Evolutionary conservation across 23 tunicate genomes (phyloP).

Genomic region (Styela plicata): DNA sequence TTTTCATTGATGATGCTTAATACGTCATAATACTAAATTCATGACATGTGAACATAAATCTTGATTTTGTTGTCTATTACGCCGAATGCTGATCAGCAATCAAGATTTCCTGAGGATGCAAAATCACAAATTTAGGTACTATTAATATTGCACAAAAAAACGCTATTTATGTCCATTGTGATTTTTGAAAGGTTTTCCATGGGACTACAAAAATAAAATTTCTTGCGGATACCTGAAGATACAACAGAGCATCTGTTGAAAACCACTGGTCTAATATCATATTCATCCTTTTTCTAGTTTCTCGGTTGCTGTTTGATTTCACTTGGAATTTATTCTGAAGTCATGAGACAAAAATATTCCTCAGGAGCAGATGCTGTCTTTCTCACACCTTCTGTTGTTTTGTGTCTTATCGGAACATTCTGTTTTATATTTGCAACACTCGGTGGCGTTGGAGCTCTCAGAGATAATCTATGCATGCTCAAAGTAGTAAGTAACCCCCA

Average conservation of each 20-base stretch:
- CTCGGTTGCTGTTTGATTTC: slow-evolving; percentile 38
- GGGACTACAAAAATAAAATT: not conserved
- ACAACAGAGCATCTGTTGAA: no score
- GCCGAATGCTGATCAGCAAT: no score
- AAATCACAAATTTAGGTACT: no score
- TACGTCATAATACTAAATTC: no score
- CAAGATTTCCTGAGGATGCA: no score
- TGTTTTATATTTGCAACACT: slow-evolving; percentile 44
- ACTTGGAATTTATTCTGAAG: slow-evolving; percentile 61
- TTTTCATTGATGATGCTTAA: no score
- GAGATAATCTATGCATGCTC: slow-evolving; percentile 68
- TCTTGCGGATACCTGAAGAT: not conserved
- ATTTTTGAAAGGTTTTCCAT: not conserved
- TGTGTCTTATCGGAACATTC: slow-evolving; percentile 38
- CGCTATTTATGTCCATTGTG: no score
- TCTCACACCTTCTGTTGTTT: slow-evolving; percentile 72
- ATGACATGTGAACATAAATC: no score
- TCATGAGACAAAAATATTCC: slow-evolving; percentile 44
- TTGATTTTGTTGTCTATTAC: no score
- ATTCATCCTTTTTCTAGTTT: slow-evolving; percentile 42
- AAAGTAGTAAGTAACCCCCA: slow-evolving; percentile 62
- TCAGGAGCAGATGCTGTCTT: slow-evolving; percentile 48
- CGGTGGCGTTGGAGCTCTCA: slow-evolving; percentile 58
- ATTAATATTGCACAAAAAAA: no score
- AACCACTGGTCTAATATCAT: no score